Conservation (phyloP, 2,797 vertebrate genomes). For the Macrochelys suwanniensis region DNA sequence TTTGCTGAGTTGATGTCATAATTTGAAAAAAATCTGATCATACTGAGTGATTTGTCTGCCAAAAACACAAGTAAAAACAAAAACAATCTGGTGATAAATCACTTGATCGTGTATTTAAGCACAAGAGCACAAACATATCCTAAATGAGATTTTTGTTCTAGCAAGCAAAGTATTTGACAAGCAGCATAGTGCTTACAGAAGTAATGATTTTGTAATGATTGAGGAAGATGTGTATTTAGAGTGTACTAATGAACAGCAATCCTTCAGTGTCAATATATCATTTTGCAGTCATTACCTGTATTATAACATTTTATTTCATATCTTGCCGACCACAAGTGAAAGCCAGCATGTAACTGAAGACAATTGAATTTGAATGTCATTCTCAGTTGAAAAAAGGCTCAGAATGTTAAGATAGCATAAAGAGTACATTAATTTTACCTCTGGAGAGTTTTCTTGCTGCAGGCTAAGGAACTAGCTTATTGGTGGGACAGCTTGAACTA, state of each 20-base stretch:
- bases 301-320: constrained; percentile 27
- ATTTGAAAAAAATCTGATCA: not conserved
- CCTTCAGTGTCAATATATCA: constrained; percentile 44
- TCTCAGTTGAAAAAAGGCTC: not conserved
- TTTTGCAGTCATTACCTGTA: constrained; percentile 49
- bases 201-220: not conserved
- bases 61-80: not conserved
- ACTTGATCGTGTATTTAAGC: not conserved
- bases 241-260: constrained; percentile 39
- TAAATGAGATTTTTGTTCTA: not conserved
- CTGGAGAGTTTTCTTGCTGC: not conserved
- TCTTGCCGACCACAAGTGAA: constrained; percentile 16
- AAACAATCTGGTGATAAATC: not conserved
- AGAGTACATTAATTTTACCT: not conserved
- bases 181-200: not conserved
- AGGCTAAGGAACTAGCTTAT: not conserved
- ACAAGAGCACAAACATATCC: fast-evolving
- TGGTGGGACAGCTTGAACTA: not conserved
- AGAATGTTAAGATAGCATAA: not conserved
- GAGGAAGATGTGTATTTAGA: constrained; percentile 26
- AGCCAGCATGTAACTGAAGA: not conserved
- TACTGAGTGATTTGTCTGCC: not conserved
- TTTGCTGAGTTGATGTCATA: not conserved
- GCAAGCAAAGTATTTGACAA: not conserved
- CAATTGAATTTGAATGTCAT: not conserved